phyloP scores from a whole-genome alignment of 2,888 invertebrate species.

The Diplolepis rosae region DNA sequence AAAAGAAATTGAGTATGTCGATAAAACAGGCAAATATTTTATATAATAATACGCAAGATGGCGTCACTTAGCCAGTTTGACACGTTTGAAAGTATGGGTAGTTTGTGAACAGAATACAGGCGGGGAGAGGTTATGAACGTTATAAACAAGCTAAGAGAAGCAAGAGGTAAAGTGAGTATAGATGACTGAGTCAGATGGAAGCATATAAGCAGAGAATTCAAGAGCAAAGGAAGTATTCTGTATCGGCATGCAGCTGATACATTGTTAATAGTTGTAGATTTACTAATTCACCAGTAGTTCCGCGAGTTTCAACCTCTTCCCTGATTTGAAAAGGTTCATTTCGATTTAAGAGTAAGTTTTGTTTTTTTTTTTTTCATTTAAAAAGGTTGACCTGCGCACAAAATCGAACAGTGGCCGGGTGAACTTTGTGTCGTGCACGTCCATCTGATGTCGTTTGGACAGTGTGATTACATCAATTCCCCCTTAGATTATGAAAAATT shows the following conservation, averaged over 20 bases:
- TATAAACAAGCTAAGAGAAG: too few species aligned
- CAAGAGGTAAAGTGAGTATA: not conserved
- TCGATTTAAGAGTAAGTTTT: slow-evolving; percentile 1
- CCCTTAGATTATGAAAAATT: not conserved
- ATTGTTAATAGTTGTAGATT: not conserved
- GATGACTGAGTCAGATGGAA: not conserved
- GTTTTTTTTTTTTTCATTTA: not conserved
- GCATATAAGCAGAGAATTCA: slow-evolving; percentile 4
- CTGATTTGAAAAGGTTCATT: not conserved
- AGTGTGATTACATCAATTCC: not conserved
- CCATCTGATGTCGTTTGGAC: slow-evolving; percentile 7
- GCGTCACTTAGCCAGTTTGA: not conserved
- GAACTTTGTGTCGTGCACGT: not conserved
- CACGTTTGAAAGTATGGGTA: not conserved
- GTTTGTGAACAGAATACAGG: too few species aligned
- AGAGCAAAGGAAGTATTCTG: not conserved
- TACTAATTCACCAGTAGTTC: not conserved
- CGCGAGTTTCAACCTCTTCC: not conserved
- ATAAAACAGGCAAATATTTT: too few species aligned
- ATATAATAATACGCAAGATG: too few species aligned
- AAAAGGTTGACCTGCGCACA: slow-evolving; percentile 4
- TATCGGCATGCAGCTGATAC: not conserved
- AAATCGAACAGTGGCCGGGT: slow-evolving; percentile 23
- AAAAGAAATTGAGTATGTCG: too few species aligned
- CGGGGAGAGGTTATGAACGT: slow-evolving; percentile 15